Conservation (phyloP, 2,888 invertebrate genomes). For the Catocala fraxini region DNA sequence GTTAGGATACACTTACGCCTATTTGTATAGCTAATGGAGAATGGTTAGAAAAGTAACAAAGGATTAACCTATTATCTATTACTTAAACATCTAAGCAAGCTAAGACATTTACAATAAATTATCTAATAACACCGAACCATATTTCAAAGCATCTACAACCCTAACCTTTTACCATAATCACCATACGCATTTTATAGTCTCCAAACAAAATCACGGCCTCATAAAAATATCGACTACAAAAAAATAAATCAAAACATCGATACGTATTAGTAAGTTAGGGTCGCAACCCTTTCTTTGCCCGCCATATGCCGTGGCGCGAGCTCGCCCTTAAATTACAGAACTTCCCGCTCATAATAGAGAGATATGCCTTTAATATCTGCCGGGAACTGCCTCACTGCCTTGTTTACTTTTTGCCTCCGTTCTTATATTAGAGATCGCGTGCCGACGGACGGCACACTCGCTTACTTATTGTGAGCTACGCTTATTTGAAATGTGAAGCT, state of each 20-base stretch:
- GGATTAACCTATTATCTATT: too few species aligned
- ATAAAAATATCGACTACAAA: slow-evolving; percentile 9
- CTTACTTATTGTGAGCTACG: slow-evolving; percentile 41
- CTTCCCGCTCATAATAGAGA: slow-evolving; percentile 87
- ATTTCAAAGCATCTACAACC: too few species aligned
- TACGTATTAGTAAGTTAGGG: slow-evolving; percentile 21
- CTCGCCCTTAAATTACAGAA: slow-evolving; percentile 86
- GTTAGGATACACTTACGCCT: too few species aligned
- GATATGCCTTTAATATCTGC: slow-evolving; percentile 88
- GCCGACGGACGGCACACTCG: slow-evolving; percentile 9
- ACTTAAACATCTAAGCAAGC: too few species aligned
- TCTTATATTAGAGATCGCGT: slow-evolving; percentile 79
- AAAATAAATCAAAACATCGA: slow-evolving; percentile 48
- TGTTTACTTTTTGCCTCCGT: slow-evolving; percentile 84
- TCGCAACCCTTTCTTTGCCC: slow-evolving; percentile 70
- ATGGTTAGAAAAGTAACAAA: too few species aligned
- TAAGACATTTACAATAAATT: too few species aligned
- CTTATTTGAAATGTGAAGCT: slow-evolving; percentile 43
- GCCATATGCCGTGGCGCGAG: slow-evolving; percentile 82
- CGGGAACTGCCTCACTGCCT: slow-evolving; percentile 76
- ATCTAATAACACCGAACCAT: too few species aligned
- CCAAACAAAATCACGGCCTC: background rate
- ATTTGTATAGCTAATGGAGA: too few species aligned
- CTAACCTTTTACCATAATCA: too few species aligned
- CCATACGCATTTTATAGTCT: background rate